These are phyloP conservation scores for Marisa cornuarietis DNA, from an alignment of 1,140 invertebrate genomes.

Conservation along the genomic window DNA sequence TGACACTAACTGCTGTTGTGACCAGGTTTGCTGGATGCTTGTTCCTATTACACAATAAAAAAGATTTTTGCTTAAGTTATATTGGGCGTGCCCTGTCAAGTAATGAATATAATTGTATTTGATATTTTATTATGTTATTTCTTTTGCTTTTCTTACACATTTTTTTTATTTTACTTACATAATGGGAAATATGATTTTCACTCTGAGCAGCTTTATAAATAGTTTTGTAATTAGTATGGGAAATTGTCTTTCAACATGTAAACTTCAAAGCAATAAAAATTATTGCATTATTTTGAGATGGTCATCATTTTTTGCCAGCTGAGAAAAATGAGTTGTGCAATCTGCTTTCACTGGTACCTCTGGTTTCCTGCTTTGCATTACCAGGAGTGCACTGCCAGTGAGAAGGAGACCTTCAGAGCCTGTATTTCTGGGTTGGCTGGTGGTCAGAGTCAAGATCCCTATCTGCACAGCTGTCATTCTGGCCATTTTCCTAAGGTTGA, in stretches of 20 bases:
- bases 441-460: constrained; percentile 26
- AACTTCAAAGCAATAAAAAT: not conserved
- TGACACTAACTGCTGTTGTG: constrained; percentile 55
- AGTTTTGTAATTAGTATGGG: no score
- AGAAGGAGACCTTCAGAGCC: constrained; percentile 35
- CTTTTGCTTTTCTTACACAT: not conserved
- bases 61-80: not conserved
- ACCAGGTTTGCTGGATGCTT: constrained; percentile 32
- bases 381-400: constrained; percentile 41
- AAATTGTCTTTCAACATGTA: not conserved
- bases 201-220: not conserved
- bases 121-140: not conserved
- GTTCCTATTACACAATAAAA: not conserved
- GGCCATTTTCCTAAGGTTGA: constrained; percentile 37
- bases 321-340: not conserved
- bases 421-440: constrained; percentile 45
- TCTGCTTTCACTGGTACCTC: not conserved
- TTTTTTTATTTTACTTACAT: no score
- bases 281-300: not conserved
- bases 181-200: not conserved
- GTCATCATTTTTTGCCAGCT: no score
- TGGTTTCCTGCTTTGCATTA: not conserved
- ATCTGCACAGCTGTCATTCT: constrained; percentile 42
- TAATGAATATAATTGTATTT: not conserved
- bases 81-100: not conserved